Base-by-base conservation (phyloP, 2,888 invertebrate genomes). In the Ferdinandea cuprea region DNA sequence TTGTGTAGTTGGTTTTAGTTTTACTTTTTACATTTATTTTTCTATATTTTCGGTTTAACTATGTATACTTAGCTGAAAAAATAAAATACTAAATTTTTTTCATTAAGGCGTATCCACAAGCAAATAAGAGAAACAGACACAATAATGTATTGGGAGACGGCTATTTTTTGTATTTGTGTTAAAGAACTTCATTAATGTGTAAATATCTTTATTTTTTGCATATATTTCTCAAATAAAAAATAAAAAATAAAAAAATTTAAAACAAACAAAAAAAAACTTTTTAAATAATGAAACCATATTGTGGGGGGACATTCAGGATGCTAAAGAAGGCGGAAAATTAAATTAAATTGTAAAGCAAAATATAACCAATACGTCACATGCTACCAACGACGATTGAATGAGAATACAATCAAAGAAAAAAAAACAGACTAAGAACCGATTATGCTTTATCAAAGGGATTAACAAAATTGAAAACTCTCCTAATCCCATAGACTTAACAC, bases 221-320 rank as follows among this genome's bases (percentile, higher is more conserved):
- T 59, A 50, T 83, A 66, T 71, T 68, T 69, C 63, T 77, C 69
- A 21, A 15, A 44, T 63, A 61, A 59, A 72, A 52, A 74, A 68
- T 32, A 59, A 74, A 68, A 42, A 4, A 65, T 13, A 58, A 35
- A 74, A 80, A 74, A 65, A 66, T 50, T 44, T 44, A 66, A 48
- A 72, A 61, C 50, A 68, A 72, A 61, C 48, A 25, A 2, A 25
- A 25, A 25, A 25, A 25, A 25, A 25, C 2, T 25, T 5, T 25
- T 65, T 58, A 40, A 66, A 50, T 40, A 48, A 58, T 63, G 37
- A 63, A 72, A 73, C 59, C 74, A 74, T 74, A 71, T 66, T 8
- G 25, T 71, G 61, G 56, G 66, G 77, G 81, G 58, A 78, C 83
- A 83, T 83, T 78, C 37, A 73, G 72, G 63, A 74, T 58, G 65